Conservation (phyloP, 2,888 invertebrate species). For the Brassicogethes aeneus region DNA sequence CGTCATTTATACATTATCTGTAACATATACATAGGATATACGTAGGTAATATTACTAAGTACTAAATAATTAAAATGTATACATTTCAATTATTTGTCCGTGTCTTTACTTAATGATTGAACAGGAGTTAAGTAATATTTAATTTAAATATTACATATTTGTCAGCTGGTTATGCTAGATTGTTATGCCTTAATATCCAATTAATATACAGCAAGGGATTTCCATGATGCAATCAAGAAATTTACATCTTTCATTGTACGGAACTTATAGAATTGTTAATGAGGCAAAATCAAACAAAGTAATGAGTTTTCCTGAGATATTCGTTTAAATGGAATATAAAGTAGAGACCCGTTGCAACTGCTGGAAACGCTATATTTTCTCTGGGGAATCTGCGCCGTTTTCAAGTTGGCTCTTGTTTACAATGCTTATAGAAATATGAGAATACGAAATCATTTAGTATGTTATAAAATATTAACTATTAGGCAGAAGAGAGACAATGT, state of each 20-base stretch:
- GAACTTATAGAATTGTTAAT: slow-evolving; percentile 24
- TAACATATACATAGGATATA: no score
- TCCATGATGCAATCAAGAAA: slow-evolving; percentile 21
- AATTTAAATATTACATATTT: not conserved
- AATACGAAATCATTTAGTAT: no score
- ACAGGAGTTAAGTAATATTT: no score
- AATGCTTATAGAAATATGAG: no score
- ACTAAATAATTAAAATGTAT: no score
- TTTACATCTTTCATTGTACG: slow-evolving; percentile 28
- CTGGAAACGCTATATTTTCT: not conserved
- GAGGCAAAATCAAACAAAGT: slow-evolving; percentile 24
- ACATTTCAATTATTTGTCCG: no score
- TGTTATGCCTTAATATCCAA: slow-evolving; percentile 20
- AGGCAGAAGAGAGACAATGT: no score
- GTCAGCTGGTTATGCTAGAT: not conserved
- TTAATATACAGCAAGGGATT: slow-evolving; percentile 19
- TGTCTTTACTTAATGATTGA: no score
- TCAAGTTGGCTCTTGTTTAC: no score
- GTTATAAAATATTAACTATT: no score
- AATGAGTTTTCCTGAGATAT: slow-evolving; percentile 10
- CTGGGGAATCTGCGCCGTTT: not conserved
- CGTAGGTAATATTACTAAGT: no score
- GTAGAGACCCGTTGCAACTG: not conserved
- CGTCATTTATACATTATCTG: no score
- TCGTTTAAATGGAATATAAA: slow-evolving; percentile 1